A percentile compares a stretch with the other conserved stretches of the same genome.
phyloP scores from a whole-genome alignment of 2,113 vertebrate species.

The Ammodytes dubius region DNA sequence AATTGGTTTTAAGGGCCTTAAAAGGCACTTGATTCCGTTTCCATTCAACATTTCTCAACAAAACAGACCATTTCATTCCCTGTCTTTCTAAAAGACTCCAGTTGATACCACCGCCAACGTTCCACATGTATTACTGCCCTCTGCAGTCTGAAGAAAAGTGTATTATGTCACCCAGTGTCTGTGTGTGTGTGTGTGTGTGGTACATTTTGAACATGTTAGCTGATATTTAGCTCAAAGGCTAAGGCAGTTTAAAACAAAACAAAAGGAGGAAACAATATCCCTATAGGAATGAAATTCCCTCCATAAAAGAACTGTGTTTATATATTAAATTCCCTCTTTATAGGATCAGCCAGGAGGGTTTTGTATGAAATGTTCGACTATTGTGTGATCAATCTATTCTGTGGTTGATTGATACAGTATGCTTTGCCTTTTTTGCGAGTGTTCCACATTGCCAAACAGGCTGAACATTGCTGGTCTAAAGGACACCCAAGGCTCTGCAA shows the following conservation, averaged over 20 bases:
- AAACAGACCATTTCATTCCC: background rate
- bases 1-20: background rate
- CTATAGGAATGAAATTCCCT: slow-evolving; percentile 17
- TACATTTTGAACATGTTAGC: slow-evolving; percentile 21
- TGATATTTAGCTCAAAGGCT: slow-evolving; percentile 31
- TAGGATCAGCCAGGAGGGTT: slow-evolving; percentile 47
- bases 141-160: background rate
- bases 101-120: background rate
- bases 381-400: slow-evolving; percentile 66
- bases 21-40: background rate
- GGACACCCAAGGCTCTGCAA: slow-evolving; percentile 60
- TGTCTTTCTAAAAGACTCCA: background rate
- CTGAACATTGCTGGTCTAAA: slow-evolving; percentile 57
- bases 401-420: slow-evolving; percentile 68
- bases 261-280: background rate
- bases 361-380: slow-evolving; percentile 39
- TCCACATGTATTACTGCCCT: background rate
- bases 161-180: background rate
- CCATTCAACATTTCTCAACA: background rate
- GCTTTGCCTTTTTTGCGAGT: slow-evolving; percentile 57
- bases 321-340: slow-evolving; percentile 42
- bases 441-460: slow-evolving; percentile 54
- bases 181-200: background rate
- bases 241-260: slow-evolving; percentile 19
- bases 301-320: slow-evolving; percentile 40